These are phyloP conservation scores for Ailuropoda melanoleuca DNA, from an alignment of 2,113 vertebrate species.

Conservation along the genomic window DNA sequence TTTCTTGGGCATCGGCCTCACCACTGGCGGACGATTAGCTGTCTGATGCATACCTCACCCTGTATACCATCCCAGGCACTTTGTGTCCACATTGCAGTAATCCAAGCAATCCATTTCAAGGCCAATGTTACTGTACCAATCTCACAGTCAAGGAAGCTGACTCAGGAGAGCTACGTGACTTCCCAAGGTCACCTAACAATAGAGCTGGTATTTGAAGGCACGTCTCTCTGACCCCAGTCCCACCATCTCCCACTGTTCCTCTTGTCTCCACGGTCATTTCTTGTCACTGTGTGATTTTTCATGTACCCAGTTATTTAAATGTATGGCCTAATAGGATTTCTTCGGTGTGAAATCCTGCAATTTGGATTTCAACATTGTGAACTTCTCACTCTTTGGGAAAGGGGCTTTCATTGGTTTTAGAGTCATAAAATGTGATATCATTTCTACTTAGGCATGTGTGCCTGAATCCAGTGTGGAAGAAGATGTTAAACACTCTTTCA, in stretches of 20 bases:
- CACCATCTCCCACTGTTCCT: background rate
- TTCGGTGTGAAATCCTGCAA: background rate
- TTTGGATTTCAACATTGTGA: background rate
- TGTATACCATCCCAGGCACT: background rate
- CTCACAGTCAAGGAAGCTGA: background rate
- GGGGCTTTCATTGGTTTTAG: background rate
- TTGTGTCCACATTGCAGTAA: background rate
- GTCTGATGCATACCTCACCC: rapidly evolving
- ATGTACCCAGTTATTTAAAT: background rate
- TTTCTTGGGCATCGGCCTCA: background rate
- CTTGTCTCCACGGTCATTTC: background rate
- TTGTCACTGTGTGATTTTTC: background rate
- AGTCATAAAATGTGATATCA: background rate
- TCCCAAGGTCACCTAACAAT: background rate
- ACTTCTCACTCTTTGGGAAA: background rate
- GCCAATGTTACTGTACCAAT: background rate
- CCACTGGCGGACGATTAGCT: rapidly evolving
- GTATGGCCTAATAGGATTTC: background rate
- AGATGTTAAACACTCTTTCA: background rate
- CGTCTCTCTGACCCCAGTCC: background rate
- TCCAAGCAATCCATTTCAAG: background rate
- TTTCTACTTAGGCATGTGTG: background rate
- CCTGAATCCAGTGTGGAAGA: background rate
- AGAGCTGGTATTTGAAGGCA: background rate
- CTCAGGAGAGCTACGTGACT: background rate